Base-by-base conservation (phyloP, 1,140 invertebrate species). In the Dendrolimus punctatus region DNA sequence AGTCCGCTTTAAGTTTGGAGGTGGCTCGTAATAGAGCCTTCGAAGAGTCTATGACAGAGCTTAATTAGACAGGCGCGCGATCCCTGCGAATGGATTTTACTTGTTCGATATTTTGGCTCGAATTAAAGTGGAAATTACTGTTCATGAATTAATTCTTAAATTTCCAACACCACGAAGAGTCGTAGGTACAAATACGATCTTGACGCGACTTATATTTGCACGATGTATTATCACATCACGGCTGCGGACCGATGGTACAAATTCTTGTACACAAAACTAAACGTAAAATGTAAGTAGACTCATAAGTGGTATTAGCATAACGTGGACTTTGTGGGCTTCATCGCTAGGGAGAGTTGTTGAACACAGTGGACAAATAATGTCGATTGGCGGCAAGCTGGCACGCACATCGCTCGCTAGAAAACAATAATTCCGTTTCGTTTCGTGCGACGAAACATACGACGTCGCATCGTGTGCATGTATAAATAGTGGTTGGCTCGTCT, bases 31-130 rank as follows among this genome's bases (percentile, higher is more conserved):
- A 86, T 82, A 83, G 83, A 86, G 80, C 76, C 82, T 84, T 80
- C 80, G 83, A 80, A 82, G 74, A 86, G 80, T 80, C 82, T 85
- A 86, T 86, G 80, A 84, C 83, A 84, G 76, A 81, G 79, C 79
- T 78, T 86, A 86, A 86, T 86, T 81, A 86, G 83, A 86, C 83
- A 84, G 80, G 72, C 83, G 79, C 71, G 69, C 69, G 70, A 79
- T 80, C 70, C 67, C 78, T 75, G 68, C 75, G 78, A 83, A 84
- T 86, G 80, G 83, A 83, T 76, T 86, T 84, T 83, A 79, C 83
- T 86, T 80, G 83, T 86, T 73, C 68, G 54, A 67, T 76, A 69
- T 76, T 80, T 76, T 65, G 59, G 59, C 49, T 54, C 56, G 60
- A 79, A 73, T 73, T 72, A 67, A 72, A 64, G 61, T 55, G 47